Evolutionary conservation across 2,113 vertebrate species (phyloP).

Genomic region (Pteropus alecto): DNA sequence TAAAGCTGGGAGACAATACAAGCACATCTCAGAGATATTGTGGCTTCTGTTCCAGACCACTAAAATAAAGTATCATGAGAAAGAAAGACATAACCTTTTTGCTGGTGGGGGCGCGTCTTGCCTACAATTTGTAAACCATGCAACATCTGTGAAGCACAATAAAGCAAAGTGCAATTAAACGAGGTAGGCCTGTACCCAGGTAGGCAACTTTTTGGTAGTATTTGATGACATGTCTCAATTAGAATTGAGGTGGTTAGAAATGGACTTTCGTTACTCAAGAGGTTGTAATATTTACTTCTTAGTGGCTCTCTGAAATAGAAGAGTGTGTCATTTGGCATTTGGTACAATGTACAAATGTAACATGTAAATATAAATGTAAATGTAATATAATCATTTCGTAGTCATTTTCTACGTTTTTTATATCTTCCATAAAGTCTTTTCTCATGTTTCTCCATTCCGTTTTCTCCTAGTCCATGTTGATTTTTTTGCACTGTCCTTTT

Average conservation of each 20-base stretch:
- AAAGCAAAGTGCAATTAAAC: neutral
- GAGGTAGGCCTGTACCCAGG: neutral
- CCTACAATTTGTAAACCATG: neutral
- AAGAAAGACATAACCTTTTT: neutral
- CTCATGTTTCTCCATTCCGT: neutral
- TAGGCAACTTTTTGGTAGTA: neutral
- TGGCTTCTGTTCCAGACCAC: neutral
- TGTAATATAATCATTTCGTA: neutral
- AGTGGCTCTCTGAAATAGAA: neutral
- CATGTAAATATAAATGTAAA: neutral
- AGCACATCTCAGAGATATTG: neutral
- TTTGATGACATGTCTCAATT: neutral
- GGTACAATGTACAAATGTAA: neutral
- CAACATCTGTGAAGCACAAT: neutral
- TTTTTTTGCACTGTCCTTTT: neutral
- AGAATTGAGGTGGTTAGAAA: constrained; percentile 22
- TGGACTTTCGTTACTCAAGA: neutral
- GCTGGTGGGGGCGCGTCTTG: neutral
- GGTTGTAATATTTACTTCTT: neutral
- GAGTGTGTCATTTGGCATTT: neutral
- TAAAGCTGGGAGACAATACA: neutral
- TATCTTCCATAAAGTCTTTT: neutral
- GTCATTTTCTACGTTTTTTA: neutral
- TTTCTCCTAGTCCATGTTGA: neutral
- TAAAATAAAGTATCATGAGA: neutral